phyloP scores from a whole-genome alignment of 2,888 invertebrate genomes.

The Acleris cristana region DNA sequence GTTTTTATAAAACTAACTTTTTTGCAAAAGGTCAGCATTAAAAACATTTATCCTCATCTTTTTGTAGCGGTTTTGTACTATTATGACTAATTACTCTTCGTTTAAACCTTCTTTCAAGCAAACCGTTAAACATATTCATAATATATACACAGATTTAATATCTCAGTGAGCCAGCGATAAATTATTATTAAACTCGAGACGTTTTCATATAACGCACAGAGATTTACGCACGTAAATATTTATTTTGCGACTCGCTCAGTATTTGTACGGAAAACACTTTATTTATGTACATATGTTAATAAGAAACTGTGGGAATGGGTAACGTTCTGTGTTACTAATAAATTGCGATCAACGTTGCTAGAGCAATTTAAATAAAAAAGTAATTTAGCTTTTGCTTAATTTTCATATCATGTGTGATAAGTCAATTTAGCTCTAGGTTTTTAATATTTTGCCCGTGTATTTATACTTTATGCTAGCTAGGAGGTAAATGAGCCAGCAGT shows the following conservation, averaged over 20 bases:
- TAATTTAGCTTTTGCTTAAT: neutral
- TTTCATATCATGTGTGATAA: too few relatives aligned
- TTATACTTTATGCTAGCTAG: neutral
- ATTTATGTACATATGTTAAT: constrained; percentile 16
- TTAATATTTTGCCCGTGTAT: neutral
- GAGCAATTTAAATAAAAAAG: neutral
- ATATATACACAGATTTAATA: constrained; percentile 1
- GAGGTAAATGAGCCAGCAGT: too few relatives aligned
- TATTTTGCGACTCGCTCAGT: constrained; percentile 7
- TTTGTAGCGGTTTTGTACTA: too few relatives aligned
- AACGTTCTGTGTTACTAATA: neutral
- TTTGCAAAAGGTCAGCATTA: too few relatives aligned
- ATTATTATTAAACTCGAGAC: constrained; percentile 18
- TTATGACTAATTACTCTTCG: neutral
- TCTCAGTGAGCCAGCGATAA: constrained; percentile 10
- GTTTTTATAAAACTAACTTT: too few relatives aligned
- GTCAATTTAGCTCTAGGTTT: too few relatives aligned
- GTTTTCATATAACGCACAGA: constrained; percentile 14
- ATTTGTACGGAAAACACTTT: constrained; percentile 13
- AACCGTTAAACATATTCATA: constrained; percentile 8
- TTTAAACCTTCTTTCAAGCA: neutral
- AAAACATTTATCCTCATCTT: too few relatives aligned
- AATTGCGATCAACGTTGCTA: neutral
- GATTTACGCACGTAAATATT: constrained; percentile 21
- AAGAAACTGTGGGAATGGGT: constrained; percentile 1